Percentiles rank a stretch among this genome's conserved stretches.
Conservation (phyloP, 2,113 vertebrate genomes). For the Dromaius novaehollandiae region DNA sequence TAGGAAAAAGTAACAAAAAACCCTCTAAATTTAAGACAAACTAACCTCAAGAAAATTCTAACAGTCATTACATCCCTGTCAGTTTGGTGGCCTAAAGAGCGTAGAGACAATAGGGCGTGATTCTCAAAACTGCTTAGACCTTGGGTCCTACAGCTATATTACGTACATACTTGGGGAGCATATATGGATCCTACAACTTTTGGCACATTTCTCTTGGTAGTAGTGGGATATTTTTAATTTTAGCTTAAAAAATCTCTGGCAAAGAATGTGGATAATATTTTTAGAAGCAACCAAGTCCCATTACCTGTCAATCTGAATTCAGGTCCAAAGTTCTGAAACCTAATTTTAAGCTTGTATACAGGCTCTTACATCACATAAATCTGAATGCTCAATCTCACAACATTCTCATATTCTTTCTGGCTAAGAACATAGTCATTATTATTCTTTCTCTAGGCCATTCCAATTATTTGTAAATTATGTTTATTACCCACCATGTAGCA, state of each 20-base stretch:
- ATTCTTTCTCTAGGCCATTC: not conserved
- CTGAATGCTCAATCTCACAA: not conserved
- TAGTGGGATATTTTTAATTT: not conserved
- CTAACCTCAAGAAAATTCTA: not conserved
- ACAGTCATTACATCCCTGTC: not conserved
- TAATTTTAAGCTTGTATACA: not conserved
- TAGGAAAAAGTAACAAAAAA: not conserved
- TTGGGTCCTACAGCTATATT: not conserved
- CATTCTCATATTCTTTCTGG: not conserved
- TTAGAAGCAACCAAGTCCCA: not conserved
- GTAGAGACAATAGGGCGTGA: not conserved
- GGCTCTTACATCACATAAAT: not conserved
- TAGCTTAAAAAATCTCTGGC: conserved; percentile 4
- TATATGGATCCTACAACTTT: not conserved
- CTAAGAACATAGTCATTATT: not conserved
- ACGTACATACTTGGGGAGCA: not conserved
- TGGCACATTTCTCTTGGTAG: not conserved
- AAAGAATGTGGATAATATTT: not conserved
- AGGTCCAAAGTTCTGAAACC: not conserved
- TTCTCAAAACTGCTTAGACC: not conserved
- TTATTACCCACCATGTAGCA: conserved; percentile 1
- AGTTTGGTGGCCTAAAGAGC: not conserved
- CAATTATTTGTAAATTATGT: not conserved
- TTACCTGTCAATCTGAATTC: not conserved
- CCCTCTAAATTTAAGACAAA: not conserved